Evolutionary conservation across 1,140 invertebrate genomes (phyloP).

Genomic region (Cotesia vestalis): DNA sequence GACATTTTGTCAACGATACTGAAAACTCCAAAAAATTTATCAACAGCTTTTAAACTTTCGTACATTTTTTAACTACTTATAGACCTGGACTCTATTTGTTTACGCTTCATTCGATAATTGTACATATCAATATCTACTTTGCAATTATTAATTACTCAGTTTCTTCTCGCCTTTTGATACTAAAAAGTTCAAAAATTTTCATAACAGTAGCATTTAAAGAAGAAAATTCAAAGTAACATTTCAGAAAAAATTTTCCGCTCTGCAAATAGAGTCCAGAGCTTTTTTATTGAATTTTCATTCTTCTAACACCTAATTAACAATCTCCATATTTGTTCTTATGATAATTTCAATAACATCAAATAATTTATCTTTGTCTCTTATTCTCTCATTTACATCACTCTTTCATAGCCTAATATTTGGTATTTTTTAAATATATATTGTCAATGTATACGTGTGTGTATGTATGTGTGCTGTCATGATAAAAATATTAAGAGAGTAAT

Average conservation of each 20-base stretch:
- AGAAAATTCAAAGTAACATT: no score
- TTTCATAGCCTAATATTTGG: conserved; percentile 9
- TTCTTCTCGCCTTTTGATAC: no score
- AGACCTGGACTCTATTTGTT: conserved; percentile 48
- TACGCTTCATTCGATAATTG: conserved; percentile 31
- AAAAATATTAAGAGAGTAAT: no score
- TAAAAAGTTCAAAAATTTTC: no score
- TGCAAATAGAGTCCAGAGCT: conserved; percentile 57
- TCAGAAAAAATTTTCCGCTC: no score
- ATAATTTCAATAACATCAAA: conserved; percentile 39
- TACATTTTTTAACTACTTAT: conserved; percentile 57
- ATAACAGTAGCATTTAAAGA: no score
- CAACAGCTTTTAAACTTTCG: conserved; percentile 53
- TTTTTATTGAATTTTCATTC: conserved; percentile 35
- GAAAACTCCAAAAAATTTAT: conserved; percentile 35
- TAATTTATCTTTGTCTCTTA: conserved; percentile 38
- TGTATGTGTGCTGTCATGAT: conserved; percentile 31
- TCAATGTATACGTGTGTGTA: conserved; percentile 34
- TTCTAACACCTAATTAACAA: conserved; percentile 59
- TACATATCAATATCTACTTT: no score
- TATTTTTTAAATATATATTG: conserved; percentile 37
- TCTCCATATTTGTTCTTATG: conserved; percentile 35
- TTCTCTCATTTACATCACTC: conserved; percentile 16
- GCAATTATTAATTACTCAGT: no score
- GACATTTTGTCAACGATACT: background rate